Evolutionary conservation across 1,140 invertebrate genomes (phyloP).

Genomic region (Lysiphlebus fabarum): DNA sequence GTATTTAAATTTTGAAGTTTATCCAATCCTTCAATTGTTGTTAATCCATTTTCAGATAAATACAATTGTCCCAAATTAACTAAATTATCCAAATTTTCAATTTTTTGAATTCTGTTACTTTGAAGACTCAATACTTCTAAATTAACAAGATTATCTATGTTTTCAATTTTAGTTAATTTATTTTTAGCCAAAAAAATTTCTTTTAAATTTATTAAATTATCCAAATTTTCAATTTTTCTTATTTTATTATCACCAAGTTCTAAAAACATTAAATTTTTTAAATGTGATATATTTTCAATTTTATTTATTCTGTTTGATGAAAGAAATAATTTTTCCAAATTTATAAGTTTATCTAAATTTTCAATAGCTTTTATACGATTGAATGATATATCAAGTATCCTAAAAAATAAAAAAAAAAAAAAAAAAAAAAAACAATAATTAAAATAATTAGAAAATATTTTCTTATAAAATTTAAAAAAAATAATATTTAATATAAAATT

Average conservation of each 20-base stretch:
- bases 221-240: conserved; percentile 81
- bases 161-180: conserved; percentile 88
- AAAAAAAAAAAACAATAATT: conserved; percentile 17
- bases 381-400: conserved; percentile 92
- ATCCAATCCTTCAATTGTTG: conserved; percentile 69
- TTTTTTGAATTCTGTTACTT: conserved; percentile 82
- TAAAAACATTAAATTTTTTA: conserved; percentile 77
- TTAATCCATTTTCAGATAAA: conserved; percentile 90
- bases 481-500: not conserved
- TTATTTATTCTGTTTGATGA: conserved; percentile 89
- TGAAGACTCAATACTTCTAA: conserved; percentile 86
- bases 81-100: conserved; percentile 80
- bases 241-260: conserved; percentile 96
- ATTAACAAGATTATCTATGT: conserved; percentile 74
- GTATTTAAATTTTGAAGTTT: conserved; percentile 74
- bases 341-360: conserved; percentile 75
- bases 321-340: conserved; percentile 85
- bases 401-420: conserved; percentile 52
- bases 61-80: conserved; percentile 84
- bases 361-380: conserved; percentile 91
- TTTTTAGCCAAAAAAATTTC: conserved; percentile 92
- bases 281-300: conserved; percentile 87
- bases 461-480: not conserved
- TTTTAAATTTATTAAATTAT: conserved; percentile 69
- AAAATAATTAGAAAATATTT: conserved; percentile 1